Evolutionary conservation across 2,888 invertebrate species (phyloP).

Genomic region (Dyspetes luteomarginatus): DNA sequence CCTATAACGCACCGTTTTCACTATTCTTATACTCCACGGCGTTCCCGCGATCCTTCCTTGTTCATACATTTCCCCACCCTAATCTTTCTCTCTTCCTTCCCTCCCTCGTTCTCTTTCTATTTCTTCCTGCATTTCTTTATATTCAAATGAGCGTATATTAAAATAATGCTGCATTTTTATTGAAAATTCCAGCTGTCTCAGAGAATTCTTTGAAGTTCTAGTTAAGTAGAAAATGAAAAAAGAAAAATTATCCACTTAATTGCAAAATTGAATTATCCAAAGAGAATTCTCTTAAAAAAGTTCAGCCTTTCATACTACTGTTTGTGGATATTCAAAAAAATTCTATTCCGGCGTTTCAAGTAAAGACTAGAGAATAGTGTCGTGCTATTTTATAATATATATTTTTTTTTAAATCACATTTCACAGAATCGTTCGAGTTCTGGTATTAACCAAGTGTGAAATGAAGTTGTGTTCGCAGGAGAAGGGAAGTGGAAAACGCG

Average conservation of each 20-base stretch:
- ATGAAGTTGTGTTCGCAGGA: neutral
- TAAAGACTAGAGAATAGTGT: neutral
- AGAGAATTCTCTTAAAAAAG: no score
- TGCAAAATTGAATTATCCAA: no score
- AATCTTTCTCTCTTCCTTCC: neutral
- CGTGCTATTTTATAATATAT: neutral
- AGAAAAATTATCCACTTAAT: no score
- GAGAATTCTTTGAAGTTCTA: no score
- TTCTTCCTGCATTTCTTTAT: neutral
- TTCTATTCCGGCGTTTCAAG: neutral
- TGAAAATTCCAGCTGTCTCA: no score
- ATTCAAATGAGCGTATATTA: neutral
- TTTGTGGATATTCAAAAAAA: no score
- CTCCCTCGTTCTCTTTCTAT: neutral
- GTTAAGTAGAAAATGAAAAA: no score
- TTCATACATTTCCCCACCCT: neutral
- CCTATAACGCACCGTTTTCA: conserved; percentile 14
- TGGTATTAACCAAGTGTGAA: neutral
- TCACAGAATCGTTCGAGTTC: neutral
- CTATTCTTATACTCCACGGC: neutral
- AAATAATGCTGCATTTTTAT: neutral
- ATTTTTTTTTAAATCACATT: neutral
- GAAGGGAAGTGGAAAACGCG: conserved; percentile 1
- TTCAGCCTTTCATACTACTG: no score
- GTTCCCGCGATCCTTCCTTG: neutral